Evolutionary conservation across 2,888 invertebrate genomes (phyloP).

Genomic region (Ichneumon xanthorius): DNA sequence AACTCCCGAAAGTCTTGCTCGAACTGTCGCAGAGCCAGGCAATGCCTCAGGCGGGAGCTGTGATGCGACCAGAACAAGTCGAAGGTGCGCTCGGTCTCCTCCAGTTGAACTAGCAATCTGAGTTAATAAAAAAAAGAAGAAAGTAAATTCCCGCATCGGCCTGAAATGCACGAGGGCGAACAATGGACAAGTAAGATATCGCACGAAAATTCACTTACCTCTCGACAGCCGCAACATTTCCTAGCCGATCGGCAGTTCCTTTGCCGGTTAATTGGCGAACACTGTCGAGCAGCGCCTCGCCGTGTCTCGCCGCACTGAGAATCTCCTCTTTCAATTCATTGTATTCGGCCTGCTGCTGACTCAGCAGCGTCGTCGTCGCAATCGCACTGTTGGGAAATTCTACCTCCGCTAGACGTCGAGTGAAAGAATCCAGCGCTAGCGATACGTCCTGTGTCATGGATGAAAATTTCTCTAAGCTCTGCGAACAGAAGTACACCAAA

Average conservation of each 20-base stretch:
- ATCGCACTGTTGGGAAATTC: constrained; percentile 98
- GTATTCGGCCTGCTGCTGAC: constrained; percentile 92
- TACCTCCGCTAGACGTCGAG: constrained; percentile 94
- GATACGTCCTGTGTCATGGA: constrained; percentile 96
- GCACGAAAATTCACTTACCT: constrained; percentile 86
- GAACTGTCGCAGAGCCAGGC: constrained; percentile 95
- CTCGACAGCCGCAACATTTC: constrained; percentile 97
- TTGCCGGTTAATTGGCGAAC: constrained; percentile 87
- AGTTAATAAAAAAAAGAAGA: constrained; percentile 69
- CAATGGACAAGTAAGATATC: background rate
- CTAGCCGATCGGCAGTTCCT: constrained; percentile 89
- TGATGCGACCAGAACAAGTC: constrained; percentile 98
- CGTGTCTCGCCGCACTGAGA: constrained; percentile 94
- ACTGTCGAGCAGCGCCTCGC: constrained; percentile 93
- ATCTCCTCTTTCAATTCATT: constrained; percentile 92
- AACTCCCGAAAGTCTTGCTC: constrained; percentile 97
- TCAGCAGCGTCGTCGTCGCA: constrained; percentile 94
- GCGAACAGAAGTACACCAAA: constrained; percentile 72
- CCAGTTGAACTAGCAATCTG: constrained; percentile 95
- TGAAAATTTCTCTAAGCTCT: constrained; percentile 98
- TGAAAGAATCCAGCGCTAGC: constrained; percentile 93
- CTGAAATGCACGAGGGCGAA: constrained; percentile 3
- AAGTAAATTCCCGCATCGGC: background rate
- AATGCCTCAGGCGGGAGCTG: constrained; percentile 95
- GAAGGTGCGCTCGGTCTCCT: constrained; percentile 97